Percentiles rank a stretch among this genome's conserved stretches.
These are phyloP conservation scores for Gymnarchus niloticus DNA, from an alignment of 2,113 vertebrate species.

Conservation along the genomic window DNA sequence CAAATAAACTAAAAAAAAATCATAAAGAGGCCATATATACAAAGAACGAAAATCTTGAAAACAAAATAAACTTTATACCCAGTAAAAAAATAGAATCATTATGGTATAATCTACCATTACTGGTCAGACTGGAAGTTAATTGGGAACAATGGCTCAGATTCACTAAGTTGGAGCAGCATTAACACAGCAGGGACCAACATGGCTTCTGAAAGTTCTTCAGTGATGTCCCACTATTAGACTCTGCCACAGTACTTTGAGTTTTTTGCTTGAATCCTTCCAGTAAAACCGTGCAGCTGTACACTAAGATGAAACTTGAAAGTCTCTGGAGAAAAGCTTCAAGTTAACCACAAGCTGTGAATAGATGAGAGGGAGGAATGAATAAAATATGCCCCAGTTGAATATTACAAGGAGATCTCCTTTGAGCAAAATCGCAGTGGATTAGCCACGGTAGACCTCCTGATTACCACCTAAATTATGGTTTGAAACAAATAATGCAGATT, in stretches of 20 bases:
- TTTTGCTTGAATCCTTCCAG: too few relatives aligned
- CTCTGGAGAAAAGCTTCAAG: not conserved
- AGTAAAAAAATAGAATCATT: not conserved
- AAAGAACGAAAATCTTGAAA: too few relatives aligned
- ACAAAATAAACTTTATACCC: not conserved
- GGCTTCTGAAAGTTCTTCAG: not conserved
- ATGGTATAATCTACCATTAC: not conserved
- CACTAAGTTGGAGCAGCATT: too few relatives aligned
- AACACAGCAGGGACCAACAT: not conserved
- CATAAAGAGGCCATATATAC: too few relatives aligned
- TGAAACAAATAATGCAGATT: not conserved
- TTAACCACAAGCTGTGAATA: not conserved
- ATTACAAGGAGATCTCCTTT: not conserved
- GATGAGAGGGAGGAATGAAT: not conserved
- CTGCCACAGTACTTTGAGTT: too few relatives aligned
- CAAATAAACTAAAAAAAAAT: too few relatives aligned
- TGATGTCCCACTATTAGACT: not conserved
- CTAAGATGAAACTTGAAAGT: too few relatives aligned
- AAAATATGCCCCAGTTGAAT: not conserved
- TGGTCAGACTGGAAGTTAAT: not conserved
- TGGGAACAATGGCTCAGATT: too few relatives aligned
- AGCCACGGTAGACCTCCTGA: not conserved
- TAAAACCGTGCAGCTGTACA: too few relatives aligned
- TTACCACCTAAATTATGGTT: not conserved
- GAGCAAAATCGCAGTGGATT: not conserved